Percentiles rank a stretch among this genome's conserved stretches.
Conservation (phyloP, 2,888 invertebrate genomes). For the Saturnia pavonia region DNA sequence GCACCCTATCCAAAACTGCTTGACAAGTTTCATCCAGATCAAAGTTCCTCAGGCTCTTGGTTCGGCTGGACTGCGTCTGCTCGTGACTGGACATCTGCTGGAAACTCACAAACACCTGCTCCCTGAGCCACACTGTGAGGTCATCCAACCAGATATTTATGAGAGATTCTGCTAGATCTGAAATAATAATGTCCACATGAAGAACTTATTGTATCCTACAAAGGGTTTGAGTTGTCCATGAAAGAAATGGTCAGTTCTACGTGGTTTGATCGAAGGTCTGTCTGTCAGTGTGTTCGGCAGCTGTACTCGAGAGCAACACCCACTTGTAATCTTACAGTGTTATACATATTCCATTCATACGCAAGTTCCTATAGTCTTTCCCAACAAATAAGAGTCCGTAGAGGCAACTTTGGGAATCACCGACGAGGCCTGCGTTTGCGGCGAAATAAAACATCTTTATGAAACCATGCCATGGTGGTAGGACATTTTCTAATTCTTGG, state of each 20-base stretch:
- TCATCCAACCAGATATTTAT: slow-evolving; percentile 56
- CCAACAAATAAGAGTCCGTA: too few species aligned
- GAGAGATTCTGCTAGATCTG: slow-evolving; percentile 63
- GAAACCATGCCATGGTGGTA: neutral
- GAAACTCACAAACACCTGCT: slow-evolving; percentile 58
- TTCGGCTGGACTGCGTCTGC: slow-evolving; percentile 22
- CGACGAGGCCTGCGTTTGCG: too few species aligned
- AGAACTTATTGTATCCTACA: neutral
- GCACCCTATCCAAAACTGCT: slow-evolving; percentile 48
- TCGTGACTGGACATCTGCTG: slow-evolving; percentile 43
- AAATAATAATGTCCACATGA: neutral
- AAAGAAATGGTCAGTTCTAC: neutral
- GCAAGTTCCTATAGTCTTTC: too few species aligned
- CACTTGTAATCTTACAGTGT: neutral
- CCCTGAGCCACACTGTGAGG: slow-evolving; percentile 53
- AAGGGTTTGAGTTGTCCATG: neutral
- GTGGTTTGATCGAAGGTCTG: too few species aligned
- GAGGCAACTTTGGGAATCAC: too few species aligned
- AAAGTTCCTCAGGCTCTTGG: slow-evolving; percentile 25
- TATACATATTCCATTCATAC: neutral
- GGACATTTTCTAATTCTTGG: neutral
- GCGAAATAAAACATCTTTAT: too few species aligned
- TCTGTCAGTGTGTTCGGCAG: too few species aligned
- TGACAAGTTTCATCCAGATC: slow-evolving; percentile 52
- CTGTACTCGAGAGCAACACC: too few species aligned